Conservation (phyloP, 1,140 invertebrate species). For the Neocloeon triangulifer region DNA sequence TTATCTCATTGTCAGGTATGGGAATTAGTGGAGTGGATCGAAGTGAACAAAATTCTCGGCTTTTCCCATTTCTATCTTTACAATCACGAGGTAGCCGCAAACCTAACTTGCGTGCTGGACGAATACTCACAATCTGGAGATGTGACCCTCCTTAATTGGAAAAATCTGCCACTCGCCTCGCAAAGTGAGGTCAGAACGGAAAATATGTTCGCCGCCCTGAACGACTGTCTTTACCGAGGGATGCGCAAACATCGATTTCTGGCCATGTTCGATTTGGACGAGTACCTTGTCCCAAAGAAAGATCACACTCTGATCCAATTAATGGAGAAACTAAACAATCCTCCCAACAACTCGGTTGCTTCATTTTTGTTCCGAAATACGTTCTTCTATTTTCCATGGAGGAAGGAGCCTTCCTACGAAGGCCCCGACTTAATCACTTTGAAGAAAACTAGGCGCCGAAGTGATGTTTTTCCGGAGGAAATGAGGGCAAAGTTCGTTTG, state of each 20-base stretch:
- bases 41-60: slow-evolving; percentile 67
- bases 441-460: too few relatives aligned
- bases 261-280: slow-evolving; percentile 33
- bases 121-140: slow-evolving; percentile 40
- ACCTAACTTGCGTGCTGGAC: slow-evolving; percentile 44
- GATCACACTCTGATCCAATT: slow-evolving; percentile 14
- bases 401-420: slow-evolving; percentile 26
- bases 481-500: too few relatives aligned
- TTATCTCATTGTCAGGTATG: too few relatives aligned
- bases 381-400: slow-evolving; percentile 34
- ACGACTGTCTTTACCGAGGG: slow-evolving; percentile 33
- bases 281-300: slow-evolving; percentile 31
- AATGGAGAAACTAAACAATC: slow-evolving; percentile 10
- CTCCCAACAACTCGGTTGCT: slow-evolving; percentile 10
- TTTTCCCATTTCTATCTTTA: slow-evolving; percentile 79
- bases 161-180: too few relatives aligned
- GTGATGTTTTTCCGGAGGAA: too few relatives aligned
- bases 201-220: slow-evolving; percentile 32
- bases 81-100: slow-evolving; percentile 64
- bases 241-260: slow-evolving; percentile 21
- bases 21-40: slow-evolving; percentile 79
- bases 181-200: slow-evolving; percentile 35
- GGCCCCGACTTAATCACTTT: too few relatives aligned
- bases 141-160: slow-evolving; percentile 69
- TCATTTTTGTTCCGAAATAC: slow-evolving; percentile 32